Evolutionary conservation across 2,888 invertebrate genomes (phyloP).

Genomic region (Oligia fasciuncula): DNA sequence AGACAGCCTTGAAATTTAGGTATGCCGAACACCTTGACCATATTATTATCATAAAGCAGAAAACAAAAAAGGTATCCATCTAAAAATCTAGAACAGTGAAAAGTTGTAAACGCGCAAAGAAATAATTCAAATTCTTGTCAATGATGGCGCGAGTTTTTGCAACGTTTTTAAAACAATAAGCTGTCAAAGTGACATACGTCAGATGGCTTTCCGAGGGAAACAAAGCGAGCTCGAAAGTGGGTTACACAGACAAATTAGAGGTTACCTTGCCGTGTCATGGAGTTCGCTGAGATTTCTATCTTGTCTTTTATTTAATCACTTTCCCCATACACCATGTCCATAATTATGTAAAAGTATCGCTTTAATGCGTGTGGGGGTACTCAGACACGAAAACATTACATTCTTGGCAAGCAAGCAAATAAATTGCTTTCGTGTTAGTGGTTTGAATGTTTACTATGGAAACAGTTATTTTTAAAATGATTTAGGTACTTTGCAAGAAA

Average conservation of each 20-base stretch:
- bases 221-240: slow-evolving; percentile 80
- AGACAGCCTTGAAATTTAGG: slow-evolving; percentile 41
- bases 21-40: slow-evolving; percentile 62
- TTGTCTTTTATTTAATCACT: slow-evolving; percentile 56
- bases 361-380: slow-evolving; percentile 22
- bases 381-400: slow-evolving; percentile 19
- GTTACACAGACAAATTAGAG: slow-evolving; percentile 76
- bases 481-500: neutral
- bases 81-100: slow-evolving; percentile 67
- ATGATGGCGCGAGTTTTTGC: slow-evolving; percentile 57
- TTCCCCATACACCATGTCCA: slow-evolving; percentile 47
- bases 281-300: slow-evolving; percentile 67
- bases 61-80: slow-evolving; percentile 39
- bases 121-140: slow-evolving; percentile 60
- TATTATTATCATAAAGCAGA: slow-evolving; percentile 49
- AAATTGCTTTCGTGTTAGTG: slow-evolving; percentile 23
- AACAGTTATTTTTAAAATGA: slow-evolving; percentile 5
- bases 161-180: slow-evolving; percentile 70
- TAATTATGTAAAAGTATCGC: slow-evolving; percentile 52
- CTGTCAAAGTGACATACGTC: slow-evolving; percentile 77
- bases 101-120: slow-evolving; percentile 60
- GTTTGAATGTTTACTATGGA: slow-evolving; percentile 19
- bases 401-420: slow-evolving; percentile 32
- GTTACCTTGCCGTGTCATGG: slow-evolving; percentile 68
- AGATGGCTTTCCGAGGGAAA: slow-evolving; percentile 77